These are phyloP conservation scores for Gobius niger DNA, from an alignment of 2,113 vertebrate genomes.

Conservation along the genomic window DNA sequence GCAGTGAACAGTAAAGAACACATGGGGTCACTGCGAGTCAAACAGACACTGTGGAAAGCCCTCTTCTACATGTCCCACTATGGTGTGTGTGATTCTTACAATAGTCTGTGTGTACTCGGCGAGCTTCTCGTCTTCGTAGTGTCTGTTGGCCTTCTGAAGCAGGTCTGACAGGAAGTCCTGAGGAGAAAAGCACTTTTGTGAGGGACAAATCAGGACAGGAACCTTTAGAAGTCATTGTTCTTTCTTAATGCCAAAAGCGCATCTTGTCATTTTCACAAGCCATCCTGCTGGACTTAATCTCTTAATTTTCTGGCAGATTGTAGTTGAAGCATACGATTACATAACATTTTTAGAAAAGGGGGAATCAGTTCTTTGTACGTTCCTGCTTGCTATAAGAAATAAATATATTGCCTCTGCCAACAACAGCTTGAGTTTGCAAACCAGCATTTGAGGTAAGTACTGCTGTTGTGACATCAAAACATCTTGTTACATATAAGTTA, in stretches of 20 bases:
- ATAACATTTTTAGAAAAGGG: background rate
- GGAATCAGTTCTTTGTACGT: background rate
- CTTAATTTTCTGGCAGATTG: slow-evolving; percentile 2
- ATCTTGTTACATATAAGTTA: too few species aligned
- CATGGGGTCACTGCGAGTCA: slow-evolving; percentile 13
- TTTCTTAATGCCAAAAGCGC: slow-evolving; percentile 4
- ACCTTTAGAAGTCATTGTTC: slow-evolving; percentile 2
- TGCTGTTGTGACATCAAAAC: too few species aligned
- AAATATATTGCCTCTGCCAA: background rate
- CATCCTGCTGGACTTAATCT: slow-evolving; percentile 8
- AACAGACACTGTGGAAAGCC: slow-evolving; percentile 12
- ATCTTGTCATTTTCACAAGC: slow-evolving; percentile 8
- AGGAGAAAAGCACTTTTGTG: slow-evolving; percentile 24
- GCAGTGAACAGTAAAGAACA: slow-evolving; percentile 54
- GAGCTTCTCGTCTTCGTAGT: slow-evolving; percentile 92
- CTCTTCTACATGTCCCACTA: background rate
- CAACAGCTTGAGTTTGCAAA: background rate
- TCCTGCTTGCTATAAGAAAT: background rate
- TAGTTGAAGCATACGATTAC: background rate
- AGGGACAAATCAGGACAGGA: slow-evolving; percentile 3
- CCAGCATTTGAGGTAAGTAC: background rate
- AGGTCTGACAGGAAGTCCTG: slow-evolving; percentile 95
- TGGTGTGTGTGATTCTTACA: slow-evolving; percentile 72
- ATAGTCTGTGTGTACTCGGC: slow-evolving; percentile 97
- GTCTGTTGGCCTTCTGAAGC: slow-evolving; percentile 93